Evolutionary conservation across 2,113 vertebrate species (phyloP).

Genomic region (Rhabdornis inornatus): DNA sequence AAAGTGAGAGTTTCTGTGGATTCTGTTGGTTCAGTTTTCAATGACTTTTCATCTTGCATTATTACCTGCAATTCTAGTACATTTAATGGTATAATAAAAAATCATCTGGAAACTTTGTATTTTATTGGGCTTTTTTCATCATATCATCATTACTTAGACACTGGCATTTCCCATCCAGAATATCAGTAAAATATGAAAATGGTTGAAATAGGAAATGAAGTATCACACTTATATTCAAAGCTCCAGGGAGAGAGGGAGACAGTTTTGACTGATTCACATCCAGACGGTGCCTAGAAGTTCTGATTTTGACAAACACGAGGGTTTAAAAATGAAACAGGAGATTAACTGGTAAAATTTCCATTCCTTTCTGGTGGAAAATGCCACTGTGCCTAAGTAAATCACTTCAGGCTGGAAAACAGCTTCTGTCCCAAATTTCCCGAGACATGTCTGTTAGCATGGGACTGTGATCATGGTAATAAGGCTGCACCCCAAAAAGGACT

Average conservation of each 20-base stretch:
- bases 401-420: not conserved
- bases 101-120: not conserved
- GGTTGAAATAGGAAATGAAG: not conserved
- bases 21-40: not conserved
- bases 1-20: not conserved
- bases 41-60: not conserved
- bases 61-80: not conserved
- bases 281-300: not conserved
- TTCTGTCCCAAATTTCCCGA: not conserved
- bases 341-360: not conserved
- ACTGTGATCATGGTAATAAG: not conserved
- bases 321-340: not conserved
- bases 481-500: not conserved
- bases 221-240: not conserved
- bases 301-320: not conserved
- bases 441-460: not conserved
- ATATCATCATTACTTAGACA: not conserved
- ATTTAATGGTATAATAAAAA: not conserved
- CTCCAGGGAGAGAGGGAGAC: not conserved
- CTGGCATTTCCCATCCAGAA: not conserved
- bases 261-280: not conserved
- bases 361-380: not conserved
- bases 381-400: not conserved
- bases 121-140: not conserved
- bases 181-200: not conserved